Evolutionary conservation across 2,888 invertebrate genomes (phyloP).

Genomic region (Catotricha subobsoleta): DNA sequence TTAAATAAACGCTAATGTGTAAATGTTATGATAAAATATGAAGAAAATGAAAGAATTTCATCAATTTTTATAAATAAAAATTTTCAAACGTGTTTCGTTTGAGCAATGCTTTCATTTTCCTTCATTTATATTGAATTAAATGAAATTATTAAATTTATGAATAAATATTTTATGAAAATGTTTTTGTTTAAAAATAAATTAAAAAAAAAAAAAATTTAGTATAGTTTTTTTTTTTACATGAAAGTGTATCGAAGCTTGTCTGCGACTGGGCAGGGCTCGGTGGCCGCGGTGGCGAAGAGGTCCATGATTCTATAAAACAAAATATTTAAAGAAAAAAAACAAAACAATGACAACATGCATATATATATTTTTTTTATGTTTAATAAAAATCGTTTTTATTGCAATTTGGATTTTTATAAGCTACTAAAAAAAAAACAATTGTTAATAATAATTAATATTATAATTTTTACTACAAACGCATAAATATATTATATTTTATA

Average conservation of each 20-base stretch:
- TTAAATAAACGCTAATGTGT: too few species aligned
- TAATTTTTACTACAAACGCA: too few species aligned
- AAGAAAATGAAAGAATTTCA: too few species aligned
- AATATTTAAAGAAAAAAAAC: constrained; percentile 18
- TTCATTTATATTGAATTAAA: too few species aligned
- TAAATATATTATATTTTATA: too few species aligned
- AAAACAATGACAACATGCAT: constrained; percentile 2
- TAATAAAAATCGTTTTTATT: neutral
- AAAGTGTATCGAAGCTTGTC: constrained; percentile 34
- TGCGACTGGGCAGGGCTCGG: constrained; percentile 33
- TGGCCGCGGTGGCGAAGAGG: constrained; percentile 33
- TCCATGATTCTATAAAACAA: constrained; percentile 33
- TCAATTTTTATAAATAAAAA: too few species aligned
- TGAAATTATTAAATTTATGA: neutral
- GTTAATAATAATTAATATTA: too few species aligned
- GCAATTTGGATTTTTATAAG: neutral
- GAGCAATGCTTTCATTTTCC: too few species aligned
- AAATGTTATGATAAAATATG: too few species aligned
- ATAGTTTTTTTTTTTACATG: constrained; percentile 30
- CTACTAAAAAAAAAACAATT: too few species aligned
- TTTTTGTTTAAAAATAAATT: constrained; percentile 3
- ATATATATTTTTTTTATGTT: too few species aligned
- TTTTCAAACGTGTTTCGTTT: too few species aligned
- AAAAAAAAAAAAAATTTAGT: constrained; percentile 6
- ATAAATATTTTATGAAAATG: neutral